Conservation (phyloP, 2,888 invertebrate genomes). For the Papilio protenor region DNA sequence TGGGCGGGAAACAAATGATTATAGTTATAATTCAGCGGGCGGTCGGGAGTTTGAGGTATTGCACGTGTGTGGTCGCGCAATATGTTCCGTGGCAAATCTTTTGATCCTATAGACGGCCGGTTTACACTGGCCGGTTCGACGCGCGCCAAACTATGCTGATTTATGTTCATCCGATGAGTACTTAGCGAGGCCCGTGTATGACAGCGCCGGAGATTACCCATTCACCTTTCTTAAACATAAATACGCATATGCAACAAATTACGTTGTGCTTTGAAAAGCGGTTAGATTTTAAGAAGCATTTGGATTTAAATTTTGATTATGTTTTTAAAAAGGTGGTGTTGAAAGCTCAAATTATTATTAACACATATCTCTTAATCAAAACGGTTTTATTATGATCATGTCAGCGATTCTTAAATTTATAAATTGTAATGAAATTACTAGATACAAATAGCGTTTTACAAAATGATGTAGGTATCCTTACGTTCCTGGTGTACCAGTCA, state of each 20-base stretch:
- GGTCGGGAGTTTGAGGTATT: constrained; percentile 53
- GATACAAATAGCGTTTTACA: background rate
- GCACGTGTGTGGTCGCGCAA: constrained; percentile 58
- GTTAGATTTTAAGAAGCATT: background rate
- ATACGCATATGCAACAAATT: background rate
- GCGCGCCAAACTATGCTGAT: constrained; percentile 51
- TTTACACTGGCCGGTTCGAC: constrained; percentile 47
- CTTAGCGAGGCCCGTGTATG: constrained; percentile 45
- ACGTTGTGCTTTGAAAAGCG: background rate
- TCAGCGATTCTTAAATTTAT: background rate
- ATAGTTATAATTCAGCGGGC: constrained; percentile 59
- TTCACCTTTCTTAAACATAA: constrained; percentile 31
- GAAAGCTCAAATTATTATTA: background rate
- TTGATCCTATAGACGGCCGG: constrained; percentile 59
- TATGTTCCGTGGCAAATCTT: constrained; percentile 59
- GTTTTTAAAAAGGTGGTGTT: background rate
- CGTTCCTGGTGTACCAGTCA: constrained; percentile 9
- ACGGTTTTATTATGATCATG: background rate
- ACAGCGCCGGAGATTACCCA: constrained; percentile 26
- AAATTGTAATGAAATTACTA: background rate
- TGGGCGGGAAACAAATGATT: constrained; percentile 59
- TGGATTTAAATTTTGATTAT: background rate
- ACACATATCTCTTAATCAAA: background rate
- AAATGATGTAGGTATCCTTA: background rate
- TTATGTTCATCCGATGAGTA: constrained; percentile 53